These are phyloP conservation scores for Eumeta japonica DNA, from an alignment of 1,140 invertebrate genomes.

Conservation along the genomic window DNA sequence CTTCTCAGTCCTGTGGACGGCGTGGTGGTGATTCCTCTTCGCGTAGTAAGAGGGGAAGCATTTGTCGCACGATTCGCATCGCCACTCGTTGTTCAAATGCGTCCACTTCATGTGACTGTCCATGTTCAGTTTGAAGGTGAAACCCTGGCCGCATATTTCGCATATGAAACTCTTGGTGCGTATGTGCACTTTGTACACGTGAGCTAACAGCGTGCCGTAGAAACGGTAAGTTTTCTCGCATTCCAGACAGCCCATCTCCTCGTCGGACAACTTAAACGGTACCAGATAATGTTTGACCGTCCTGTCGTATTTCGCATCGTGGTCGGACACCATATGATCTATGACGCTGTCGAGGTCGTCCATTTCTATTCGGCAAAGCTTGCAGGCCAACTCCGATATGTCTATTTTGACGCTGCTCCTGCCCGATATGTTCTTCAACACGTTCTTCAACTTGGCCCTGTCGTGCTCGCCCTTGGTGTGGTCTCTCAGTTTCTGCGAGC, in stretches of 20 bases:
- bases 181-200: slow-evolving; percentile 37
- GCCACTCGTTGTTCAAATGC: slow-evolving; percentile 20
- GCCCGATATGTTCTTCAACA: slow-evolving; percentile 37
- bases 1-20: slow-evolving; percentile 33
- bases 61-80: slow-evolving; percentile 31
- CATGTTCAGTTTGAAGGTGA: slow-evolving; percentile 31
- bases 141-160: slow-evolving; percentile 38
- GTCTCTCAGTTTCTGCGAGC: slow-evolving; percentile 39
- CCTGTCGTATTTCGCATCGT: slow-evolving; percentile 36
- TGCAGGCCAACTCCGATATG: slow-evolving; percentile 28
- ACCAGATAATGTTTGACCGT: slow-evolving; percentile 26
- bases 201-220: slow-evolving; percentile 30
- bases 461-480: slow-evolving; percentile 39
- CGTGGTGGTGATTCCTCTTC: slow-evolving; percentile 31
- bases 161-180: slow-evolving; percentile 39
- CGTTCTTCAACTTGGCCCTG: slow-evolving; percentile 37
- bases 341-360: slow-evolving; percentile 25
- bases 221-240: slow-evolving; percentile 32
- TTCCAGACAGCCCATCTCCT: slow-evolving; percentile 33
- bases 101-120: slow-evolving; percentile 28
- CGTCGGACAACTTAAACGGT: slow-evolving; percentile 33
- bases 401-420: slow-evolving; percentile 36
- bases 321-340: slow-evolving; percentile 32
- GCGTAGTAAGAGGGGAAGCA: slow-evolving; percentile 41
- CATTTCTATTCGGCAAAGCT: slow-evolving; percentile 25